Evolutionary conservation across 2,888 invertebrate genomes (phyloP), one percentile per base, ranked within the genome.

Genomic region (Gymnocheta viridis): DNA sequence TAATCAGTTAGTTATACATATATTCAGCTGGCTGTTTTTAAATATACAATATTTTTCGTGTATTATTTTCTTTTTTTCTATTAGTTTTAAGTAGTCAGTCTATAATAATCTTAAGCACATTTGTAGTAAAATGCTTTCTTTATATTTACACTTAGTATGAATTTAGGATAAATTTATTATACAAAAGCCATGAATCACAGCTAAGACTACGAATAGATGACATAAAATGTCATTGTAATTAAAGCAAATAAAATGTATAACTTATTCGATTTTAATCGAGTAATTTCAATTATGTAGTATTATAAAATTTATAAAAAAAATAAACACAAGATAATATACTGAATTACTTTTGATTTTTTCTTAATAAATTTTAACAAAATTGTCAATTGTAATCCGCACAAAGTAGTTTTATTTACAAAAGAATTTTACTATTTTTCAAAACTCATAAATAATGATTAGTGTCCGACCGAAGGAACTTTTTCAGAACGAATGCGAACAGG

Each of bases 181-280:
- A 10, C 17, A 69, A 17, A 69, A 58, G 66, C 67, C 56, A 54
- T 14, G n/a, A n/a, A 54, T 27, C 14, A 74, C 27, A 74, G 12
- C 44, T 47, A 66, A 41, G 29, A 7, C 4, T 66, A 29, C n/a
- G 1, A 70, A 60, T 6, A 17, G 12, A 32, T 17, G 58, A 35
- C 74, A 74, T 69, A 47, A 24, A 69, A 82, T 81, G 69, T 76
- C 69, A 64, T 27, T 73, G 66, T 60, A 54, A 51, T 51, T 54
- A 35, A 29, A 51, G 14, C 7, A 38, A 67, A 32, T 80, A 38
- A 56, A 72, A 19, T 72, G n/a, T n/a, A n/a, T 66, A 49, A n/a
- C n/a, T n/a, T 62, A 64, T 32, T 62, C 12, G 17, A 56, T 72
- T 51, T 38, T 27, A 51, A 62, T 66, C 29, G 3, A 72, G 17